A percentile compares a stretch with the other conserved stretches of the same genome.
Conservation (phyloP, 2,797 vertebrate species). For the Eidolon dupreanum region DNA sequence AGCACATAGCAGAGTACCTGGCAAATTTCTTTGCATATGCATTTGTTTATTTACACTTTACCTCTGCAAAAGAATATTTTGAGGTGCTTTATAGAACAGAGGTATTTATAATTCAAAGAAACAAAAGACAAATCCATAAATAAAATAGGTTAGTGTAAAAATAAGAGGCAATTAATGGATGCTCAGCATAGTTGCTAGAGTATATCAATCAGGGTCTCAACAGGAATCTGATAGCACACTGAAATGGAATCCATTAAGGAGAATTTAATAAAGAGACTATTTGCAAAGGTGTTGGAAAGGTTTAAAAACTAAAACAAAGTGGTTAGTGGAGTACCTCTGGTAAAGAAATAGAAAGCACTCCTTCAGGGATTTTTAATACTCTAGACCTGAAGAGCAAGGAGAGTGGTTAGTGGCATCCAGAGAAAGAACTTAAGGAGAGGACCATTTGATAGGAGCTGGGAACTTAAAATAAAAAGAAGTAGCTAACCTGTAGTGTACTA, state of each 20-base stretch:
- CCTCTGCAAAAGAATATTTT: not conserved
- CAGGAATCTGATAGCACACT: conserved; percentile 26
- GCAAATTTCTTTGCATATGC: conserved; percentile 22
- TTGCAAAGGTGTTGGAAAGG: not conserved
- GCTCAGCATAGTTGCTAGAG: not conserved
- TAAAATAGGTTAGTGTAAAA: conserved; percentile 48
- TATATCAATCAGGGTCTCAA: conserved; percentile 1
- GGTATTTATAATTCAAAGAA: not conserved
- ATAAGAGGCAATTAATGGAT: not conserved
- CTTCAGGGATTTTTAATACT: conserved; percentile 1
- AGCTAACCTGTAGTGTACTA: not conserved
- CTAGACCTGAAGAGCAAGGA: not conserved
- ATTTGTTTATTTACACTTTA: conserved; percentile 15
- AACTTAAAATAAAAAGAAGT: not conserved
- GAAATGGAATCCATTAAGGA: conserved; percentile 49
- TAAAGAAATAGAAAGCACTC: not conserved
- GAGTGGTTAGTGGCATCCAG: not conserved
- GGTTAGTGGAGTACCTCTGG: not conserved
- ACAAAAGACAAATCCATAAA: conserved; percentile 37
- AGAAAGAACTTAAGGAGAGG: not conserved
- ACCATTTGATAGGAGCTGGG: not conserved
- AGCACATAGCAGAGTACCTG: not conserved
- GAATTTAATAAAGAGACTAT: conserved; percentile 55
- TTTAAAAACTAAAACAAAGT: conserved; percentile 7
- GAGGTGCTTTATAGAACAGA: not conserved